Base-by-base conservation (phyloP, 2,113 vertebrate species). In the Onychorhynchus coronatus region DNA sequence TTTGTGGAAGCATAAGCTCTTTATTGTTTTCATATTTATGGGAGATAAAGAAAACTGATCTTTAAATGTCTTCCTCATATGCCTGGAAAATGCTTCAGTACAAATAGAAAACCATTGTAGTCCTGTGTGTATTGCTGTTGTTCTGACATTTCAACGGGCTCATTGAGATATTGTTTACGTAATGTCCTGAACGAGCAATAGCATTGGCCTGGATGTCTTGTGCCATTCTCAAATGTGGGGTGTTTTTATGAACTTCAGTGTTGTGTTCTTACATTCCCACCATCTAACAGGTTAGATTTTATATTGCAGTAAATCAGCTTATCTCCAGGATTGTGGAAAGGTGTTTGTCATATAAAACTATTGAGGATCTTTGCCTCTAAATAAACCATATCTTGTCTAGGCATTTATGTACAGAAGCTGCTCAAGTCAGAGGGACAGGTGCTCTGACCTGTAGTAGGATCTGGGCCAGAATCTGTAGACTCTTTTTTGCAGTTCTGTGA, bases 11-110 rank as follows among this genome's bases (percentile, higher is more conserved):
- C 30, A 18, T 28, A 93, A 94, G 71, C 12, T 87, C 14, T 67
- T 85, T 42, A 50, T 65, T 78, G 44, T 24, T 85, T 83, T 94
- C 58, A 47, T 93, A 93, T 94, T 77, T 86, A 83, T 87, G 65
- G 59, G 53, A 93, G 82, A 62, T 84, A 78, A 88, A 88, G 84
- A 85, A 74, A 89, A 59, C 5, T 80, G 7, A 16, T 59, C 85
- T 96, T 93, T 63, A 95, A 87, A 94, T 72, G 12, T 52, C 24
- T 8, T 67, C 53, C n/a, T 53, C 41, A 72, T 18, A 73, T 81
- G 13, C 55, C 74, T 89, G 61, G 37, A 92, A 91, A 92, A 95
- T 22, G 9, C 61, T 93, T 49, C 91, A 62, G 73, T 78, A 28
- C 37, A 77, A 85, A 65, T 35, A 74, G 52, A 52, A 91, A 82